Conservation (phyloP, 2,113 vertebrate genomes). For the Tursiops truncatus region DNA sequence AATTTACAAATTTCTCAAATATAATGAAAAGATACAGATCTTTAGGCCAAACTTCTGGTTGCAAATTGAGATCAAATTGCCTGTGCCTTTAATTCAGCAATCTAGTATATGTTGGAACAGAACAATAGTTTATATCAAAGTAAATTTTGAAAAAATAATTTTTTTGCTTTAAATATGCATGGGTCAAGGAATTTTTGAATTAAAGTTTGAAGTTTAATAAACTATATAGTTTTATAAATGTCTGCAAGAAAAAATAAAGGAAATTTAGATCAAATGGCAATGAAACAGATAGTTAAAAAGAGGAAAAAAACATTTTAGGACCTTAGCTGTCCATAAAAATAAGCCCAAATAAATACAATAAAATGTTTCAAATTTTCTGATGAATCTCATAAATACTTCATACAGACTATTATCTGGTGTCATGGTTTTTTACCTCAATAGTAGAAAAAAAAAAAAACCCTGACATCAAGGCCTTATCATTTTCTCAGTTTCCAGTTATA, state of each 20-base stretch:
- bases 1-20: not conserved
- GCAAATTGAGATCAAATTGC: not conserved
- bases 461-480: not conserved
- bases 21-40: not conserved
- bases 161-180: not conserved
- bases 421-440: not conserved
- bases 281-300: not conserved
- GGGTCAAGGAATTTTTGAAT: not conserved
- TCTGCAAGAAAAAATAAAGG: not conserved
- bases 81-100: not conserved
- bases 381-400: not conserved
- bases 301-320: not conserved
- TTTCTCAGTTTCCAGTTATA: not conserved
- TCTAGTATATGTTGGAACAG: not conserved
- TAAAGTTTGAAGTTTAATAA: not conserved
- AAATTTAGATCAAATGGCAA: not conserved
- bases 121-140: not conserved
- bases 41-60: not conserved
- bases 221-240: not conserved
- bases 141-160: not conserved
- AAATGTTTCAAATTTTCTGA: not conserved
- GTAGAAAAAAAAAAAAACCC: not conserved
- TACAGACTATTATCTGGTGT: not conserved
- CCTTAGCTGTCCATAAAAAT: not conserved
- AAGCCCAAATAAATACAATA: not conserved